These are phyloP conservation scores for Tauraco erythrolophus DNA, from an alignment of 2,113 vertebrate genomes.

Conservation along the genomic window DNA sequence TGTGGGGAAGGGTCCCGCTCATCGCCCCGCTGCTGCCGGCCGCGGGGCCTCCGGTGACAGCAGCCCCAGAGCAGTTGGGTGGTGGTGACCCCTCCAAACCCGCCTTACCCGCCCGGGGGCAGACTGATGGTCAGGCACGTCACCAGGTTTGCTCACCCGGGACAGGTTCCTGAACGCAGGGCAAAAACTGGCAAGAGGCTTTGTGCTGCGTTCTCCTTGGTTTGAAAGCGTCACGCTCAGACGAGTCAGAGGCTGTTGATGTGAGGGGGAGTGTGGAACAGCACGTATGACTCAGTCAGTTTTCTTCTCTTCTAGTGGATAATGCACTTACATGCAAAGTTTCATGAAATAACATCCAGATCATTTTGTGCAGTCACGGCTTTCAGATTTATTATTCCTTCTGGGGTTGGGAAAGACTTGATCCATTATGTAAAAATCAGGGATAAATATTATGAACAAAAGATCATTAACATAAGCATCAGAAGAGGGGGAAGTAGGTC, in stretches of 20 bases:
- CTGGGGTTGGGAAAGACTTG: neutral
- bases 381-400: neutral
- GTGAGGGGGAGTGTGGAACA: neutral
- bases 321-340: neutral
- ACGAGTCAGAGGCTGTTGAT: neutral
- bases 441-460: neutral
- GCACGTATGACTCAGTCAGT: neutral
- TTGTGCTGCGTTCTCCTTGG: neutral
- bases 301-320: neutral
- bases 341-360: neutral
- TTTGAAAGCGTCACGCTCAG: neutral
- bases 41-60: accelerated
- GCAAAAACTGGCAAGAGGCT: neutral
- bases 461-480: neutral
- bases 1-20: neutral
- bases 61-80: neutral
- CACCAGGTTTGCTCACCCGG: too few relatives aligned
- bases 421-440: neutral
- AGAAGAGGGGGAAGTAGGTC: neutral
- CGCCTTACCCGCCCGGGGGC: neutral
- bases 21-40: accelerated
- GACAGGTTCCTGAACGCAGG: neutral
- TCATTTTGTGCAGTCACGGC: neutral
- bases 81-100: too few relatives aligned
- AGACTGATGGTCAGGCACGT: accelerated